Evolutionary conservation across 2,888 invertebrate genomes (phyloP).

Genomic region (Drosophila glabriapex): DNA sequence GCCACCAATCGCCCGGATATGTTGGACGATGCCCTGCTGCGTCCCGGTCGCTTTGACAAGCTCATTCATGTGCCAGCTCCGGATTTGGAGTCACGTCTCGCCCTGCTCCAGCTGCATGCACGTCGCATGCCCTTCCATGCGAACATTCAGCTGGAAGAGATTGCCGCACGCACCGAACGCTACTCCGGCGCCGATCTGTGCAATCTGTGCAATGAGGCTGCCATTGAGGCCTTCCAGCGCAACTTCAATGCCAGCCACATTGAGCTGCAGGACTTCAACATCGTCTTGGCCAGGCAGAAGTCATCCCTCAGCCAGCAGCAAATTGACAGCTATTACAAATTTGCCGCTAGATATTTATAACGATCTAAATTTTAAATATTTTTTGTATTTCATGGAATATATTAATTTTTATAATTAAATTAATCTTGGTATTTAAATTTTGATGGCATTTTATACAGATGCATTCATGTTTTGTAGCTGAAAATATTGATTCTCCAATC

Average conservation of each 20-base stretch:
- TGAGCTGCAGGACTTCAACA: conserved; percentile 83
- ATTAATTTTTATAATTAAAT: not conserved
- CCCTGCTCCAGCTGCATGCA: conserved; percentile 86
- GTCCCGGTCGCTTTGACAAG: conserved; percentile 89
- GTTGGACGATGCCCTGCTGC: conserved; percentile 88
- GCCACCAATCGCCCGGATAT: conserved; percentile 89
- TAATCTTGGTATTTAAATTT: not conserved
- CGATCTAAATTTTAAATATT: not conserved
- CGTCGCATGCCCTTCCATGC: conserved; percentile 85
- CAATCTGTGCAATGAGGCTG: conserved; percentile 88
- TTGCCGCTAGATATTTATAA: conserved; percentile 71
- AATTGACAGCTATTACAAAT: conserved; percentile 84
- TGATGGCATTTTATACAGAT: too few relatives aligned
- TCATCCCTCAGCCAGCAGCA: conserved; percentile 85
- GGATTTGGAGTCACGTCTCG: conserved; percentile 86
- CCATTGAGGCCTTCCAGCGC: conserved; percentile 87
- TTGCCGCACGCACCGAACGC: conserved; percentile 86
- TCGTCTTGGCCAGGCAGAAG: conserved; percentile 82
- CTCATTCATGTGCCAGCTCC: conserved; percentile 88
- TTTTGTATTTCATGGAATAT: not conserved
- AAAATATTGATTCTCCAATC: too few relatives aligned
- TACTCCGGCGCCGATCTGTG: conserved; percentile 89
- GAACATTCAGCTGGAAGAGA: conserved; percentile 84
- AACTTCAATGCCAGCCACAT: conserved; percentile 84
- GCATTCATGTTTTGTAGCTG: not conserved